Percentiles rank a stretch among this genome's conserved stretches.
These are phyloP conservation scores for Reticulitermes speratus DNA, from an alignment of 1,140 invertebrate species.

Conservation along the genomic window DNA sequence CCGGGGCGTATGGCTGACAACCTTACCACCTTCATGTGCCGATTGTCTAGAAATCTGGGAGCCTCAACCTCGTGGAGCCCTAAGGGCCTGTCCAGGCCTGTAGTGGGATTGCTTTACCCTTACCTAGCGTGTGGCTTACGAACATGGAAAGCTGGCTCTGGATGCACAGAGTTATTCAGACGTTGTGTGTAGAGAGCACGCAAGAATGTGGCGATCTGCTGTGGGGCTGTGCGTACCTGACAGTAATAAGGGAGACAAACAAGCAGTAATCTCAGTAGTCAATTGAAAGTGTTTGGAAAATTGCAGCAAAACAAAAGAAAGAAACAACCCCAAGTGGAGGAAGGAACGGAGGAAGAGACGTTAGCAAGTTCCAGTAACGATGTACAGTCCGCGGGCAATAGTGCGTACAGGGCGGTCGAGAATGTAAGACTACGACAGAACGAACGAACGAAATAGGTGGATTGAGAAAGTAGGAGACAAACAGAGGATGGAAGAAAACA, in stretches of 20 bases:
- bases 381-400: neutral
- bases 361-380: constrained; percentile 10
- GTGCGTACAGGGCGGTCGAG: neutral
- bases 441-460: neutral
- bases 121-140: too few species aligned
- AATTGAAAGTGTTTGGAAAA: constrained; percentile 16
- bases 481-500: neutral
- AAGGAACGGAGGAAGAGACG: neutral
- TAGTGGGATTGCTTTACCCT: too few species aligned
- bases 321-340: neutral
- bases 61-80: too few species aligned
- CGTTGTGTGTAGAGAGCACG: too few species aligned
- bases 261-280: constrained; percentile 3
- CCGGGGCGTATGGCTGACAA: too few species aligned
- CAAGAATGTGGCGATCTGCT: neutral
- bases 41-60: too few species aligned
- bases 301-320: neutral
- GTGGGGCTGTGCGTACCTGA: neutral
- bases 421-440: neutral
- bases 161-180: too few species aligned
- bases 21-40: too few species aligned
- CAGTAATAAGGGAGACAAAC: constrained; percentile 1
- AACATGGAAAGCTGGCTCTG: too few species aligned
- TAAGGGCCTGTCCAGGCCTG: too few species aligned
- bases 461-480: neutral